These are phyloP conservation scores for Choristoneura fumiferana DNA, from an alignment of 1,140 invertebrate genomes.

Conservation along the genomic window DNA sequence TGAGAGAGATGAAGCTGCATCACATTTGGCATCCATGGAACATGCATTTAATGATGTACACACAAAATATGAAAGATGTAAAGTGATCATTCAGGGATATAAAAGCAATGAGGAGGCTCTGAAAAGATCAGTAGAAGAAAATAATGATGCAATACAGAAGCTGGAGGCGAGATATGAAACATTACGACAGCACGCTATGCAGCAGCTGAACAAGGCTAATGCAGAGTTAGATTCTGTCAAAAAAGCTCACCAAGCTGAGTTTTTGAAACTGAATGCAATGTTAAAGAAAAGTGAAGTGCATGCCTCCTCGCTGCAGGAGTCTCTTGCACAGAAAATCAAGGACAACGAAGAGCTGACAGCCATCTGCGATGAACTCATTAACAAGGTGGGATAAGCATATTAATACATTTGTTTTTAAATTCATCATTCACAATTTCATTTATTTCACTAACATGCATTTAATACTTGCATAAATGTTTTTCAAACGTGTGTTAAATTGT, in stretches of 20 bases:
- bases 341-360: slow-evolving; percentile 88
- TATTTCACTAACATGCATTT: slow-evolving; percentile 56
- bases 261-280: slow-evolving; percentile 86
- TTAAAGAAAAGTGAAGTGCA: slow-evolving; percentile 88
- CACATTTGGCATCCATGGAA: slow-evolving; percentile 87
- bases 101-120: slow-evolving; percentile 72
- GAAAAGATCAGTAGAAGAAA: slow-evolving; percentile 67
- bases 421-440: slow-evolving; percentile 35
- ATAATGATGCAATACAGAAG: slow-evolving; percentile 75
- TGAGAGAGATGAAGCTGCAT: slow-evolving; percentile 83
- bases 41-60: slow-evolving; percentile 90
- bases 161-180: slow-evolving; percentile 73
- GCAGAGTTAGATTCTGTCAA: slow-evolving; percentile 84
- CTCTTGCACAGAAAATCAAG: slow-evolving; percentile 86
- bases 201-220: slow-evolving; percentile 79
- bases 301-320: slow-evolving; percentile 83
- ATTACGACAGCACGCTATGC: slow-evolving; percentile 73
- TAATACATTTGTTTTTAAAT: slow-evolving; percentile 33
- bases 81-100: slow-evolving; percentile 75
- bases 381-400: slow-evolving; percentile 69
- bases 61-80: slow-evolving; percentile 79
- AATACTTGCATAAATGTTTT: slow-evolving; percentile 36
- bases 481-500: neutral
- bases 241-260: slow-evolving; percentile 82
- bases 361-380: slow-evolving; percentile 90